Evolutionary conservation across 2,113 vertebrate species (phyloP).

Genomic region (Plectropomus leopardus): DNA sequence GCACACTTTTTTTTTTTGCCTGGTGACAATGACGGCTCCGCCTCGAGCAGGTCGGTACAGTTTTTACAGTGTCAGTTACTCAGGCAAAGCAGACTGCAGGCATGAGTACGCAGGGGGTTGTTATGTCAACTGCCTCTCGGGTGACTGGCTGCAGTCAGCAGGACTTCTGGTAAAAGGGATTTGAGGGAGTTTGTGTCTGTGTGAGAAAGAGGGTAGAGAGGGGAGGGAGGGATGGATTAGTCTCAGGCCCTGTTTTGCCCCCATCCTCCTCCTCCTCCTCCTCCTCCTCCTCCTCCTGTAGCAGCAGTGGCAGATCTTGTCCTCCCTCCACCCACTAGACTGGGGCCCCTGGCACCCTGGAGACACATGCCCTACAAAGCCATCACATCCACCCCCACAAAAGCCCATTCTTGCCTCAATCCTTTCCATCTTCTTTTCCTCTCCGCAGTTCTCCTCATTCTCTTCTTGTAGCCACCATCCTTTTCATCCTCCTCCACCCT

Average conservation of each 20-base stretch:
- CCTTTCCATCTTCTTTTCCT: constrained; percentile 27
- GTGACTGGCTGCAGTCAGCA: constrained; percentile 71
- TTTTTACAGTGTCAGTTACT: constrained; percentile 68
- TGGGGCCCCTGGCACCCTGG: constrained; percentile 64
- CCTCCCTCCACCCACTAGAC: constrained; percentile 46
- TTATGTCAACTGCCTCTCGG: constrained; percentile 79
- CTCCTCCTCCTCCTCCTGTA: constrained; percentile 19
- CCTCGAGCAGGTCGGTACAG: constrained; percentile 48
- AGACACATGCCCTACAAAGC: constrained; percentile 72
- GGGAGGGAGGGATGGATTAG: constrained; percentile 63
- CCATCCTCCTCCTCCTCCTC: constrained; percentile 51
- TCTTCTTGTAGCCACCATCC: constrained; percentile 4
- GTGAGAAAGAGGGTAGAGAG: constrained; percentile 33
- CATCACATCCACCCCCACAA: constrained; percentile 64
- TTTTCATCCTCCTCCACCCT: constrained; percentile 26
- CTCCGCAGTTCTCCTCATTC: constrained; percentile 45
- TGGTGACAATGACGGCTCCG: constrained; percentile 23
- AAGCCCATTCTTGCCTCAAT: constrained; percentile 42
- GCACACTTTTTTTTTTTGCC: constrained; percentile 35
- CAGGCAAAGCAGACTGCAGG: constrained; percentile 50
- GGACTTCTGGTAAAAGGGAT: constrained; percentile 79
- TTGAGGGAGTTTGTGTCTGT: constrained; percentile 71
- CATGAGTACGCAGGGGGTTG: constrained; percentile 63
- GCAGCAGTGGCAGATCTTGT: constrained; percentile 46
- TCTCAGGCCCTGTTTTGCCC: constrained; percentile 52